These are phyloP conservation scores for Podargus strigoides DNA, from an alignment of 2,797 vertebrate species.

Conservation along the genomic window DNA sequence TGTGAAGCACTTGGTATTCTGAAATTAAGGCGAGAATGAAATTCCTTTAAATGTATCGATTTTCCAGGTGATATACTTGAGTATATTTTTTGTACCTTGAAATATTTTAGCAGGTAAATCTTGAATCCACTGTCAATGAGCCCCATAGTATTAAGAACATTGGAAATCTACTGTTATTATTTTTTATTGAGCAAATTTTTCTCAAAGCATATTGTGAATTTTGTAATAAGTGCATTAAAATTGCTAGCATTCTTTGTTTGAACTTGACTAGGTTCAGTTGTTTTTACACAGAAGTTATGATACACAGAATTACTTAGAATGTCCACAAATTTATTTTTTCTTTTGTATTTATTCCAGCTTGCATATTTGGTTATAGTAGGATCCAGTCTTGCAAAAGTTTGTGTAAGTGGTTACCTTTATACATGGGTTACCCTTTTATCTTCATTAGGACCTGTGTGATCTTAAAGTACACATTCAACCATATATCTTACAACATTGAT, in stretches of 20 bases:
- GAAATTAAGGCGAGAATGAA: background rate
- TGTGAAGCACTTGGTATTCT: background rate
- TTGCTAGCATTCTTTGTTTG: too few relatives aligned
- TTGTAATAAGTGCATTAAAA: too few relatives aligned
- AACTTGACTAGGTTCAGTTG: background rate
- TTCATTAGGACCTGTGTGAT: background rate
- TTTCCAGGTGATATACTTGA: background rate
- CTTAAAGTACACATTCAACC: background rate
- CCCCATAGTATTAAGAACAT: background rate
- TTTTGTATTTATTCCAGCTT: background rate
- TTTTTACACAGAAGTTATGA: background rate
- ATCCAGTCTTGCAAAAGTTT: background rate
- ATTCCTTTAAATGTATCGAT: background rate
- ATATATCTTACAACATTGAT: background rate
- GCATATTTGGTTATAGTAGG: background rate
- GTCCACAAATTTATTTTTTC: background rate
- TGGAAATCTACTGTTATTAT: too few relatives aligned
- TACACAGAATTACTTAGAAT: background rate
- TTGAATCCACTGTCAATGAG: background rate
- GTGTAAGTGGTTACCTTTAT: background rate
- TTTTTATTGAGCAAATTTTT: too few relatives aligned
- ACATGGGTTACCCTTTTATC: background rate
- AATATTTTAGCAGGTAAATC: background rate
- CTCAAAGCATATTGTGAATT: too few relatives aligned
- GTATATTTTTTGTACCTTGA: background rate